Base-by-base conservation (phyloP, 2,113 vertebrate genomes). In the human region DNA sequence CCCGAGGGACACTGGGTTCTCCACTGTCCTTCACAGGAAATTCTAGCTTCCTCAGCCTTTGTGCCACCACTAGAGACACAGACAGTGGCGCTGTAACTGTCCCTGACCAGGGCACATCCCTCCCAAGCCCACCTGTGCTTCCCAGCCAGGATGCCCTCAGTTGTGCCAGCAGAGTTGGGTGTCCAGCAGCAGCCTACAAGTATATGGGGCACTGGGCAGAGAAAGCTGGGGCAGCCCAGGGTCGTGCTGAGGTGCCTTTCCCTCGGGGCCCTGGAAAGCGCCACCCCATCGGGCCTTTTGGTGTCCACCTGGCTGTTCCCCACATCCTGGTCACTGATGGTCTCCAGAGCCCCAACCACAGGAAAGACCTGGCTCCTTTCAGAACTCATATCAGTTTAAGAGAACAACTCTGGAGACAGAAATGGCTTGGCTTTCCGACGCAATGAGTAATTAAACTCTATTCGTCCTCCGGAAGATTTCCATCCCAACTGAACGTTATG, bases 1-100 rank as follows among this genome's bases (percentile, higher is more conserved):
- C 81, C 97, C 93, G 82, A 64, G 59, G 35, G 48, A n/a, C 1
- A 1, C 85, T 72, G 90, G 35, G 90, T 84, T 80, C 87, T 43
- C 87, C 95, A 80, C 61, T 84, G 97, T 81, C 93, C 88, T 96
- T 95, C 82, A 70, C 95, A 66, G 94, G 96, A 8, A 97, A 66
- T 76, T 96, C 94, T 82, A 83, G 93, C 95, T 96, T 94, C 96
- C 93, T 97, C 94, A 96, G 96, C 68, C 90, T 96, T 14, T 96
- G 95, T 30, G 90, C 96, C 96, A 97, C 80, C 35, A 35, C 96
- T 94, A 20, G 66, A 79, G 81, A 97, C 20, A 95, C 0, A 98
- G 91, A 97, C 79, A 45, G 92, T 25, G 16, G 76, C 10, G 2
- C 35, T 2, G 12, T 87, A 30, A 93, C 79, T 1, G 59, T 8